A percentile compares a stretch with the other conserved stretches of the same genome.
These are phyloP conservation scores for Halcyon chelicuti DNA, from an alignment of 2,797 vertebrate species.

Conservation along the genomic window DNA sequence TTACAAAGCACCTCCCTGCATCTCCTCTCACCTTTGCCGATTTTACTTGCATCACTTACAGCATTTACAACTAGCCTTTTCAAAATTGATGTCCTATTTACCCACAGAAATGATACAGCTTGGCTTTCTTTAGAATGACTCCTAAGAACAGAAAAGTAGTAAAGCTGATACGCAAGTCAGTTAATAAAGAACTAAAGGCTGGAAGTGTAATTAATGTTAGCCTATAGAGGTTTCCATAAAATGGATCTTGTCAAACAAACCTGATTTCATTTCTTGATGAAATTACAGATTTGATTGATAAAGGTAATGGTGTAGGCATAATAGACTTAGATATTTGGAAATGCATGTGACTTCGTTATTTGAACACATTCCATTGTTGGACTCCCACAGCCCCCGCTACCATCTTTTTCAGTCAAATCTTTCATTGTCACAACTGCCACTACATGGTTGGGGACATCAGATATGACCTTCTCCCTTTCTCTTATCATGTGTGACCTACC, in stretches of 20 bases:
- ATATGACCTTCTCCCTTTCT: neutral
- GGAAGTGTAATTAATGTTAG: neutral
- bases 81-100: neutral
- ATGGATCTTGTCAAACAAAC: neutral
- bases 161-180: neutral
- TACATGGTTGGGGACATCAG: neutral
- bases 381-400: neutral
- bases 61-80: neutral
- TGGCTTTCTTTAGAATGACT: neutral
- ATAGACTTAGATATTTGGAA: neutral
- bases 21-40: neutral
- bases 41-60: neutral
- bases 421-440: neutral
- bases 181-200: neutral
- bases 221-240: neutral
- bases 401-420: neutral
- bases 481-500: rapidly evolving
- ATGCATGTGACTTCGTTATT: neutral
- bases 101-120: neutral
- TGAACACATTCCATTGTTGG: neutral
- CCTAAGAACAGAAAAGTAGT: neutral
- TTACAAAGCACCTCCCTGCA: neutral
- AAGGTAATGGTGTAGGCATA: neutral
- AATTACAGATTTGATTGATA: neutral
- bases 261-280: neutral